Conservation (phyloP, 2,888 invertebrate species). For the Volucella inflata region DNA sequence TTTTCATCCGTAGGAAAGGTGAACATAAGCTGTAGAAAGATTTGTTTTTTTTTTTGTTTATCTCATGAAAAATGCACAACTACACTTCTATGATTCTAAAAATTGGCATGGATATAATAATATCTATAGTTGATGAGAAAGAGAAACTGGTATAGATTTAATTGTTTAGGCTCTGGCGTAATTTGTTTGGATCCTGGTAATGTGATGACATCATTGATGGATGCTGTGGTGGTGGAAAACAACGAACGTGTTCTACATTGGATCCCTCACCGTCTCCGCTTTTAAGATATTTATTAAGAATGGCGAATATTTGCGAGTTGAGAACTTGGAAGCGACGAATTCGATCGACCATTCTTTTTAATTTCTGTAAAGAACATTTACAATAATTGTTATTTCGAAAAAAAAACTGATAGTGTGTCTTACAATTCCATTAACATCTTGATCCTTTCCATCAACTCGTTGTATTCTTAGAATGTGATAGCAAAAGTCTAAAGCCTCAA, state of each 20-base stretch:
- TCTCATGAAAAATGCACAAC: slow-evolving; percentile 50
- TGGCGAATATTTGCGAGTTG: slow-evolving; percentile 98
- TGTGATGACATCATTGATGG: slow-evolving; percentile 86
- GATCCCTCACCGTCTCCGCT: slow-evolving; percentile 92
- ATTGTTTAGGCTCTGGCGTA: slow-evolving; percentile 84
- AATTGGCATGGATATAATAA: slow-evolving; percentile 61
- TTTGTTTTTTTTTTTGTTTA: neutral
- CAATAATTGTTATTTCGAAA: neutral
- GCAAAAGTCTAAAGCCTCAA: slow-evolving; percentile 99
- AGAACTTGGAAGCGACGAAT: slow-evolving; percentile 98
- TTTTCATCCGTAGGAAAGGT: slow-evolving; percentile 20
- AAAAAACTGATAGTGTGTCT: slow-evolving; percentile 82
- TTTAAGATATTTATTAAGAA: slow-evolving; percentile 96
- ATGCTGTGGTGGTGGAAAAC: slow-evolving; percentile 97
- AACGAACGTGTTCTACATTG: slow-evolving; percentile 97
- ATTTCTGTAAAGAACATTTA: slow-evolving; percentile 86
- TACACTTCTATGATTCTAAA: slow-evolving; percentile 33
- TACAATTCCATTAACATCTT: slow-evolving; percentile 96
- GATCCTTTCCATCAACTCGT: slow-evolving; percentile 97
- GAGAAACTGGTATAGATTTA: slow-evolving; percentile 69
- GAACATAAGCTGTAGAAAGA: neutral
- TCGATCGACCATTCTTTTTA: slow-evolving; percentile 98
- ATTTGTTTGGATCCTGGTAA: slow-evolving; percentile 86
- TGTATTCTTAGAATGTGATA: slow-evolving; percentile 98
- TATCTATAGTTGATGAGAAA: slow-evolving; percentile 54